Conservation (phyloP, 2,113 vertebrate species). For the Hypanus sabinus region DNA sequence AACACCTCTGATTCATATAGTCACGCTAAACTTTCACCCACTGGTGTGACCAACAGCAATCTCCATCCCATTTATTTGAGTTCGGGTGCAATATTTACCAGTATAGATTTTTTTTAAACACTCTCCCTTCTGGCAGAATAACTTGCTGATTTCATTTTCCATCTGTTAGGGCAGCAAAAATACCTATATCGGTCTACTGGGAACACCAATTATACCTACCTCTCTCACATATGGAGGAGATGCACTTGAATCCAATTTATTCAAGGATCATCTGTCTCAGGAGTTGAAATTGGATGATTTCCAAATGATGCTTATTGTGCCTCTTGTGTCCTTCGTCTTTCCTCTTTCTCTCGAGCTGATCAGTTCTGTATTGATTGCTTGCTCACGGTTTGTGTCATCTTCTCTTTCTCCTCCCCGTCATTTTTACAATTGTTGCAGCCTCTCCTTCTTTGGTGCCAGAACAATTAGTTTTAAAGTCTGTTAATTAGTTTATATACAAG, state of each 20-base stretch:
- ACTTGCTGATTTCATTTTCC: conserved; percentile 2
- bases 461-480: neutral
- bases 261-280: conserved; percentile 1
- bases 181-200: neutral
- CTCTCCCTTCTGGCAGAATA: neutral
- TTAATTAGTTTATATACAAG: neutral
- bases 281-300: conserved; percentile 18
- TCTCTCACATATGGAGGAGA: conserved; percentile 17
- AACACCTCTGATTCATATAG: neutral
- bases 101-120: neutral
- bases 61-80: neutral
- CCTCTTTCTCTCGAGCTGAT: neutral
- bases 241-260: conserved; percentile 34
- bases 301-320: conserved; percentile 10
- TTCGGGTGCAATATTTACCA: neutral
- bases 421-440: neutral
- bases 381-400: neutral
- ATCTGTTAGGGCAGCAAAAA: neutral
- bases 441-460: neutral
- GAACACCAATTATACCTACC: conserved; percentile 7
- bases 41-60: neutral
- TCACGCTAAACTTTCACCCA: neutral
- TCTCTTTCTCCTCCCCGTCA: neutral
- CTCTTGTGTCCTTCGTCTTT: neutral
- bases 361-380: neutral